Evolutionary conservation across 2,888 invertebrate species (phyloP).

Genomic region (Polylopha cassiicola): DNA sequence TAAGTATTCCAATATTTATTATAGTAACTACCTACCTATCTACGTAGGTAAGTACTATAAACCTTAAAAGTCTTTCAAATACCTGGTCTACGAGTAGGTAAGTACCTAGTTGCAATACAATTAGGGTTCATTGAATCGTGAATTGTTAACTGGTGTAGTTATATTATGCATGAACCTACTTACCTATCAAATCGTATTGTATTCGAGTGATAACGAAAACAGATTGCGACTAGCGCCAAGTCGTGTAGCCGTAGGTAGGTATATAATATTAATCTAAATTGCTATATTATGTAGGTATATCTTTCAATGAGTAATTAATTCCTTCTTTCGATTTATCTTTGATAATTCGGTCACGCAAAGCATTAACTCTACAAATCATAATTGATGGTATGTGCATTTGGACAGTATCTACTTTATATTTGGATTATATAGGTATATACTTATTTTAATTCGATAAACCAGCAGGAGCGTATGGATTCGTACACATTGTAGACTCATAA

Average conservation of each 20-base stretch:
- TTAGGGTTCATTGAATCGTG: conserved; percentile 10
- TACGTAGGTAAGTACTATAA: too few species aligned
- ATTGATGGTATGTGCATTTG: conserved; percentile 19
- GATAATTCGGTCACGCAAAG: conserved; percentile 48
- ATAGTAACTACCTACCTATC: too few species aligned
- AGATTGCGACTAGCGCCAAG: conserved; percentile 1
- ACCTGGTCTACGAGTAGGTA: too few species aligned
- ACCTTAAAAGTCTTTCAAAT: too few species aligned
- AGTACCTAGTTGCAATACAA: too few species aligned
- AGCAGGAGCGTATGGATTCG: too few species aligned
- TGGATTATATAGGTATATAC: neutral
- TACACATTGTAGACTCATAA: too few species aligned
- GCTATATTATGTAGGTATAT: too few species aligned
- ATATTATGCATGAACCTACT: too few species aligned
- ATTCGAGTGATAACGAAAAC: conserved; percentile 15
- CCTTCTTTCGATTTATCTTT: conserved; percentile 27
- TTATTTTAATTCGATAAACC: neutral
- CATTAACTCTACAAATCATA: conserved; percentile 35
- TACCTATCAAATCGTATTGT: conserved; percentile 7
- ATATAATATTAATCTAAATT: conserved; percentile 2
- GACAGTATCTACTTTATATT: neutral
- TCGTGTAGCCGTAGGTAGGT: neutral
- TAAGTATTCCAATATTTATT: too few species aligned
- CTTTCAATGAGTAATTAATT: conserved; percentile 1
- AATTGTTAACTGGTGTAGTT: neutral